phyloP scores from a whole-genome alignment of 2,797 vertebrate species.

The Zenarchopterus dispar region DNA sequence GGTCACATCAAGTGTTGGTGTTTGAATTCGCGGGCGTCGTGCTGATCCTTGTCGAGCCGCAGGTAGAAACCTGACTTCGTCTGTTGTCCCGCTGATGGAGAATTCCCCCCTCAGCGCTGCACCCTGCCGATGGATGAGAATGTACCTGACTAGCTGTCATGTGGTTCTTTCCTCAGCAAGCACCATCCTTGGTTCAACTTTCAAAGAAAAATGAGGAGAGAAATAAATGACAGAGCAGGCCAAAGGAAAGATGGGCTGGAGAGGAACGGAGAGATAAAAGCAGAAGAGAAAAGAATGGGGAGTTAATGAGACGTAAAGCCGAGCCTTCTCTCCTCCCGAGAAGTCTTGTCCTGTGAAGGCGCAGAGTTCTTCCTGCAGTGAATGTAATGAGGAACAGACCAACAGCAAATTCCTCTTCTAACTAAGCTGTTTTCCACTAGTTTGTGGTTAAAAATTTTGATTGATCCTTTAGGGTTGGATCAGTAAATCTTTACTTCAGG shows the following conservation, averaged over 20 bases:
- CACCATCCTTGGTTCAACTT: conserved; percentile 12
- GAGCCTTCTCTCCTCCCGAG: conserved; percentile 1
- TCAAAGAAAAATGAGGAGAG: conserved; percentile 31
- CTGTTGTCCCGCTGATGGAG: conserved; percentile 26
- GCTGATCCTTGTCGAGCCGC: conserved; percentile 27
- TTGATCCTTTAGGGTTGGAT: conserved; percentile 39
- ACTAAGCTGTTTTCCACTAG: not conserved
- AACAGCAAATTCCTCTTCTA: no score
- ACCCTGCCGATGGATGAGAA: conserved; percentile 49
- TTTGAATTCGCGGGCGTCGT: conserved; percentile 28
- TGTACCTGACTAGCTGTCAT: conserved; percentile 53
- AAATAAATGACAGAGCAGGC: conserved; percentile 21
- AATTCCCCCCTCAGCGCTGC: conserved; percentile 15
- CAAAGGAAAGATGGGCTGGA: conserved; percentile 9
- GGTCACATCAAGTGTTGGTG: conserved; percentile 59
- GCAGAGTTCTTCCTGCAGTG: conserved; percentile 33
- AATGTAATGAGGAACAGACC: conserved; percentile 22
- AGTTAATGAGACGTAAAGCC: conserved; percentile 25
- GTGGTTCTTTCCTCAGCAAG: conserved; percentile 38
- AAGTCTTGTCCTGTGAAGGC: conserved; percentile 27
- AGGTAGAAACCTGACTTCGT: conserved; percentile 11
- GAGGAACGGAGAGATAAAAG: conserved; percentile 9
- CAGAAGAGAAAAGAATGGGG: not conserved
- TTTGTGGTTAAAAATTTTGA: conserved; percentile 22
- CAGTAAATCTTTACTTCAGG: conserved; percentile 44